These are phyloP conservation scores for Patagioenas fasciata DNA, from an alignment of 2,113 vertebrate species.

Conservation along the genomic window DNA sequence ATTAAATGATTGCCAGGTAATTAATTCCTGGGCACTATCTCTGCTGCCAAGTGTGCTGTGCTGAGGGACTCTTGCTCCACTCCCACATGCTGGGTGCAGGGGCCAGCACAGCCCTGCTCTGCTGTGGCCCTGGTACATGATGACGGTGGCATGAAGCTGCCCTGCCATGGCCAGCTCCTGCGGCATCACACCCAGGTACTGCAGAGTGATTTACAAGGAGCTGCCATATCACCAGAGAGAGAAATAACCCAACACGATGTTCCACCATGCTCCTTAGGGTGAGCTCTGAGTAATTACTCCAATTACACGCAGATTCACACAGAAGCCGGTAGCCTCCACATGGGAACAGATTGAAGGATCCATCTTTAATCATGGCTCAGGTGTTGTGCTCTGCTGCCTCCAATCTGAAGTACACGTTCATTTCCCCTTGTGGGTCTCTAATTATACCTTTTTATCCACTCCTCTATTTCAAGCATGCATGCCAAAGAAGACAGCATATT, in stretches of 20 bases:
- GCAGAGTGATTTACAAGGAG: not conserved
- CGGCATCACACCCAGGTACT: not conserved
- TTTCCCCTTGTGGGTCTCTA: not conserved
- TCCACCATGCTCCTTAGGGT: not conserved
- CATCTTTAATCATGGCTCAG: not conserved
- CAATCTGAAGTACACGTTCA: not conserved
- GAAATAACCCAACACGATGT: not conserved
- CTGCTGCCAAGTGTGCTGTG: not conserved
- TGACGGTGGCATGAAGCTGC: not conserved
- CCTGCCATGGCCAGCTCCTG: not conserved
- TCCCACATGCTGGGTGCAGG: not conserved
- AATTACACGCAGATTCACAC: not conserved
- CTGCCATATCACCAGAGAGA: not conserved
- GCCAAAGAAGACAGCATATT: slow-evolving; percentile 12
- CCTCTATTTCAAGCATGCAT: not conserved
- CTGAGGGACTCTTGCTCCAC: not conserved
- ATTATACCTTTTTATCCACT: slow-evolving; percentile 15
- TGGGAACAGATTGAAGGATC: not conserved
- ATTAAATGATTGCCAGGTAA: not conserved
- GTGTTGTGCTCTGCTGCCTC: not conserved
- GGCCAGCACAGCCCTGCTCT: not conserved
- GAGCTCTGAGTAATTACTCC: slow-evolving; percentile 5
- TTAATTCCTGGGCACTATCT: not conserved
- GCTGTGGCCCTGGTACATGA: not conserved
- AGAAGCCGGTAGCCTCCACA: not conserved